Percentiles rank a stretch among this genome's conserved stretches.
phyloP scores from a whole-genome alignment of 2,888 invertebrate genomes.

The Hesperia comma region DNA sequence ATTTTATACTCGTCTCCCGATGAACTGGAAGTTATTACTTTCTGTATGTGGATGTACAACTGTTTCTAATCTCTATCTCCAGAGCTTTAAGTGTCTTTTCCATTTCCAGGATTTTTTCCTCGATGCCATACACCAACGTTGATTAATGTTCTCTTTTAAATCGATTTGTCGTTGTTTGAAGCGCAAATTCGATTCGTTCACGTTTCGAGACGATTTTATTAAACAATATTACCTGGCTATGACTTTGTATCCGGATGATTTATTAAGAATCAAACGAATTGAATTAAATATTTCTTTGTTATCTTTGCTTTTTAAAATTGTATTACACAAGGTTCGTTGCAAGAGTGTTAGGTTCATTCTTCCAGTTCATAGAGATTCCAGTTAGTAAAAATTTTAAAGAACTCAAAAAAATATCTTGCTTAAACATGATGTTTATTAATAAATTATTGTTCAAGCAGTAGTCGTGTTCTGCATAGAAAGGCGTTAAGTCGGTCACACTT shows the following conservation, averaged over 20 bases:
- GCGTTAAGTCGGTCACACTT: too few relatives aligned
- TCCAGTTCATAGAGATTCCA: too few relatives aligned
- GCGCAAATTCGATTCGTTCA: conserved; percentile 45
- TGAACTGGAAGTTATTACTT: conserved; percentile 14
- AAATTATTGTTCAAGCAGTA: too few relatives aligned
- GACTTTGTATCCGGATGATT: background rate
- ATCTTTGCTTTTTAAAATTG: too few relatives aligned
- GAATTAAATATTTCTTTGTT: too few relatives aligned
- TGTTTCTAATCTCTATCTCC: conserved; percentile 15
- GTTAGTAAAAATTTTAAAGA: too few relatives aligned
- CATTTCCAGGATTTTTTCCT: conserved; percentile 18
- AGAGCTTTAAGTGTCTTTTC: conserved; percentile 10
- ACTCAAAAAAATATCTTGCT: too few relatives aligned
- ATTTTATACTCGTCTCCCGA: conserved; percentile 11
- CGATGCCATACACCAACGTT: conserved; percentile 37
- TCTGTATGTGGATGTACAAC: background rate
- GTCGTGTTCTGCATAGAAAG: too few relatives aligned
- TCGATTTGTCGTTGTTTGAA: conserved; percentile 46
- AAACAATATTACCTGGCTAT: background rate
- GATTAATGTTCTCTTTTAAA: conserved; percentile 45
- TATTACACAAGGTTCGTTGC: too few relatives aligned
- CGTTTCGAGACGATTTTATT: conserved; percentile 44
- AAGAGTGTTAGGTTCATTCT: too few relatives aligned
- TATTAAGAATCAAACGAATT: background rate
- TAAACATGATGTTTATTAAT: too few relatives aligned